phyloP scores from a whole-genome alignment of 2,888 invertebrate genomes.

The Melitaea athalia region DNA sequence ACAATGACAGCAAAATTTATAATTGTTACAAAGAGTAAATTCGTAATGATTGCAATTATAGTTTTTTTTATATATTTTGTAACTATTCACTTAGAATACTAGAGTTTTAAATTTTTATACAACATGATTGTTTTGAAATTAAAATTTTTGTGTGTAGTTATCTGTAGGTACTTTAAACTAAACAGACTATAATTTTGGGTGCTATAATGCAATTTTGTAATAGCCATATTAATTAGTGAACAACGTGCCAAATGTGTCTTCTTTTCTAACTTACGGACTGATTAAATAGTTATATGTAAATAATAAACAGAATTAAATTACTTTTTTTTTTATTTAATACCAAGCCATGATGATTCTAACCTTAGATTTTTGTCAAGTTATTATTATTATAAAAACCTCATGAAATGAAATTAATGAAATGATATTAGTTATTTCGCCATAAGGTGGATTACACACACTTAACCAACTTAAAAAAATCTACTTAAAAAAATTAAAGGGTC shows the following conservation, averaged over 20 bases:
- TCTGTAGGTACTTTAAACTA: conserved; percentile 5
- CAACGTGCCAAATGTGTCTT: conserved; percentile 79
- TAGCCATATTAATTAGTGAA: conserved; percentile 78
- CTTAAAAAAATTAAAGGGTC: too few species aligned
- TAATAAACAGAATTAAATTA: conserved; percentile 57
- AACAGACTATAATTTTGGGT: conserved; percentile 27
- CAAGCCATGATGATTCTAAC: neutral
- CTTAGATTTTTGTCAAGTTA: too few species aligned
- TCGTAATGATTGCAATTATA: neutral
- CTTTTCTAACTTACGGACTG: conserved; percentile 77
- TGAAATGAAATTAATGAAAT: too few species aligned
- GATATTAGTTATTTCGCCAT: too few species aligned
- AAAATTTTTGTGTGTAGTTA: neutral
- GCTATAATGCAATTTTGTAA: conserved; percentile 37
- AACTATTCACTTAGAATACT: neutral
- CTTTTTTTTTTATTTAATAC: conserved; percentile 22
- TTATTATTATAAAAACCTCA: too few species aligned
- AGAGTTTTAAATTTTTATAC: conserved; percentile 1
- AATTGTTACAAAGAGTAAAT: neutral
- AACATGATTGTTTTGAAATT: neutral
- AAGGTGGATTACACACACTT: too few species aligned
- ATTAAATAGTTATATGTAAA: conserved; percentile 56
- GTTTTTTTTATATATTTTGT: neutral
- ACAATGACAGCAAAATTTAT: neutral
- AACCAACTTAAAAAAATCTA: too few species aligned